These are phyloP conservation scores for Pachyramphus minor DNA, from an alignment of 2,113 vertebrate genomes.

Conservation along the genomic window DNA sequence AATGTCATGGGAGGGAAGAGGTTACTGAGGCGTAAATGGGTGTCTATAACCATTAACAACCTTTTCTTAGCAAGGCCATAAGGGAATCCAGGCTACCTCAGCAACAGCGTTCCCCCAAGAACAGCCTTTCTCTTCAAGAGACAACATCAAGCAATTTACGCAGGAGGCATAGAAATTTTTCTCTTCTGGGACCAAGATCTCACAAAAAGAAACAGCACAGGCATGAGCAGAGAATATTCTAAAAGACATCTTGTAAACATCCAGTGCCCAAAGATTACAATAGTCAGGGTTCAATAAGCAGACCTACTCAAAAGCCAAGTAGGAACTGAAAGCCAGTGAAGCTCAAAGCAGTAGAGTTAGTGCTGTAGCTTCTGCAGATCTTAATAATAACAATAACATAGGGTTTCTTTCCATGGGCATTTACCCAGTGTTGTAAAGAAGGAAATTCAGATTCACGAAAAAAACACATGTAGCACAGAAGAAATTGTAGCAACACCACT, in stretches of 20 bases:
- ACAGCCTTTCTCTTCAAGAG: not conserved
- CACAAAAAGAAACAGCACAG: not conserved
- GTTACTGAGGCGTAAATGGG: not conserved
- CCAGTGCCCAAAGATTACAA: not conserved
- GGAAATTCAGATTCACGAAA: not conserved
- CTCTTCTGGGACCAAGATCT: not conserved
- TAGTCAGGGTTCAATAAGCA: not conserved
- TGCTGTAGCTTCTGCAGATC: not conserved
- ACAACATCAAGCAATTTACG: not conserved
- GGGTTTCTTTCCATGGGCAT: not conserved
- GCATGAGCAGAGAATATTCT: not conserved
- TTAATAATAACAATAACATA: not conserved
- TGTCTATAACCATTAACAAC: not conserved
- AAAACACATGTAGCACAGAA: rapidly evolving
- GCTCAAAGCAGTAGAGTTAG: not conserved
- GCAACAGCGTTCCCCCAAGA: not conserved
- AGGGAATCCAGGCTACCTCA: not conserved
- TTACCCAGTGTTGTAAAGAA: not conserved
- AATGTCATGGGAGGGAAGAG: not conserved
- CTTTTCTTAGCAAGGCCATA: not conserved
- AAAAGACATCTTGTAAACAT: not conserved
- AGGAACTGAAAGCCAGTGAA: not conserved
- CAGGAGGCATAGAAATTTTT: not conserved
- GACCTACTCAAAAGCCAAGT: not conserved
- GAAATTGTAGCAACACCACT: not conserved